Conservation (phyloP, 1,140 invertebrate genomes). For the Drosophila carrolli region DNA sequence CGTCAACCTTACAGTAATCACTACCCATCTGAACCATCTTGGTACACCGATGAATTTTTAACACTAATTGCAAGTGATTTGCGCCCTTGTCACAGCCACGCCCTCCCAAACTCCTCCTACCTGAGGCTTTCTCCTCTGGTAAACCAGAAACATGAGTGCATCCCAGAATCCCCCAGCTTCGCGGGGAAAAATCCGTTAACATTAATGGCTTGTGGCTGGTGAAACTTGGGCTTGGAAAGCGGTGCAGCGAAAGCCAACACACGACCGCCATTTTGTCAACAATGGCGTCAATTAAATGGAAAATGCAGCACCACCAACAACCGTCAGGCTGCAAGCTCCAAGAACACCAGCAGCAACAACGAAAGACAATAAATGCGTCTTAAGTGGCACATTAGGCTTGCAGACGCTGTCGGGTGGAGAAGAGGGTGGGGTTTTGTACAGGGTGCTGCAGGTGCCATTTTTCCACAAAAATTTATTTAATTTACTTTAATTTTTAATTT, state of each 20-base stretch:
- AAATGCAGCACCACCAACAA: slow-evolving; percentile 59
- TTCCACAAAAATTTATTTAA: too few relatives aligned
- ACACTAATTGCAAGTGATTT: slow-evolving; percentile 52
- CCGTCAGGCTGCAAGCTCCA: slow-evolving; percentile 18
- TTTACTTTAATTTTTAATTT: too few relatives aligned
- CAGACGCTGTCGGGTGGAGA: slow-evolving; percentile 29
- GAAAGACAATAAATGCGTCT: slow-evolving; percentile 82
- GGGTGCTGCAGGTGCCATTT: slow-evolving; percentile 30
- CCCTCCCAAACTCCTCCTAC: background rate
- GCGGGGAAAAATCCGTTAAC: slow-evolving; percentile 33
- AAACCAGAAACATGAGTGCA: slow-evolving; percentile 42
- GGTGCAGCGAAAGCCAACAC: slow-evolving; percentile 45
- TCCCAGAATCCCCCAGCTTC: slow-evolving; percentile 5
- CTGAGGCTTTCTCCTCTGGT: slow-evolving; percentile 17
- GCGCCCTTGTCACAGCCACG: slow-evolving; percentile 24
- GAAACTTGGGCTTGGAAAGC: slow-evolving; percentile 19
- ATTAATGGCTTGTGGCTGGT: slow-evolving; percentile 69
- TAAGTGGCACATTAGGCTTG: slow-evolving; percentile 81
- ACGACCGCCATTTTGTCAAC: slow-evolving; percentile 80
- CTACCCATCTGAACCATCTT: slow-evolving; percentile 9
- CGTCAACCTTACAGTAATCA: slow-evolving; percentile 22
- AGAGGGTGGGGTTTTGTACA: slow-evolving; percentile 25
- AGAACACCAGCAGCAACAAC: slow-evolving; percentile 26
- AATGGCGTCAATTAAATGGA: slow-evolving; percentile 82
- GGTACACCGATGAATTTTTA: slow-evolving; percentile 31